Percentiles rank a stretch among this genome's conserved stretches.
These are phyloP conservation scores for Syngnathus rostellatus DNA, from an alignment of 2,797 vertebrate species.

Conservation along the genomic window DNA sequence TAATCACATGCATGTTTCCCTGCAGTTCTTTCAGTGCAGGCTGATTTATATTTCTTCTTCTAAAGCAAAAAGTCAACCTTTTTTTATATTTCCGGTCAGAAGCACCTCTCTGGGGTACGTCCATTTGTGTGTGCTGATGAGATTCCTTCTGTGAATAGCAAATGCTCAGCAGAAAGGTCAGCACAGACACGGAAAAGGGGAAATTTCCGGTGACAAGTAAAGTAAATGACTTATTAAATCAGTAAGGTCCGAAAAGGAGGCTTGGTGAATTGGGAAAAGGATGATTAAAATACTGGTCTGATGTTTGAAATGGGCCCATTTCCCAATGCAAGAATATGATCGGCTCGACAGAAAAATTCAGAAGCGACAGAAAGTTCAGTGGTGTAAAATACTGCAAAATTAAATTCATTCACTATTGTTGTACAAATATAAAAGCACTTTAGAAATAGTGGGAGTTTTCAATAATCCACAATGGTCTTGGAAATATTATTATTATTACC, in stretches of 20 bases:
- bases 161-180: conserved; percentile 43
- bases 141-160: conserved; percentile 52
- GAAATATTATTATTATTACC: too few relatives aligned
- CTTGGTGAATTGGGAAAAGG: background rate
- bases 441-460: too few relatives aligned
- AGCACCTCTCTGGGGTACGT: conserved; percentile 34
- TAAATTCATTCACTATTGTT: too few relatives aligned
- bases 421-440: too few relatives aligned
- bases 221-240: background rate
- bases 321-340: background rate
- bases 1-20: conserved; percentile 10
- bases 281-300: conserved; percentile 5
- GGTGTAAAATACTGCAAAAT: background rate
- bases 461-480: too few relatives aligned
- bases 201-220: too few relatives aligned
- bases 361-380: background rate
- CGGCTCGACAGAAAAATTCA: background rate
- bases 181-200: too few relatives aligned
- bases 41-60: conserved; percentile 12
- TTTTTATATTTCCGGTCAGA: conserved; percentile 29
- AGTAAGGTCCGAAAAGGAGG: background rate
- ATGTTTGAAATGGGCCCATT: conserved; percentile 47
- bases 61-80: conserved; percentile 38
- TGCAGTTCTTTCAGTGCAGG: conserved; percentile 14
- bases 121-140: conserved; percentile 40